Evolutionary conservation across 2,797 vertebrate species (phyloP).

Genomic region (Trichosurus vulpecula): DNA sequence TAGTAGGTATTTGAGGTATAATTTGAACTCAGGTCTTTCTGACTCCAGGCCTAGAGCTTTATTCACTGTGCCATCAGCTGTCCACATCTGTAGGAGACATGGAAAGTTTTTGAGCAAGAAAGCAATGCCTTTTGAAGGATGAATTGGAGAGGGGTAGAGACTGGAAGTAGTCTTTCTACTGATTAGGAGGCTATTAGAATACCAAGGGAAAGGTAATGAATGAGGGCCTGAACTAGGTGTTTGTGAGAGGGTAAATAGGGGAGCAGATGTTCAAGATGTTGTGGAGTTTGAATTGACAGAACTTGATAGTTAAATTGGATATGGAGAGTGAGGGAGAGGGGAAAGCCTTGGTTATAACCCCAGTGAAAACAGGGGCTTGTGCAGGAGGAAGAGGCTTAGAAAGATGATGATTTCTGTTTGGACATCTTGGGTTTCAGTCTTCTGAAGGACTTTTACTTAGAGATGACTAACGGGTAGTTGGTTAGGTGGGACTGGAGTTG

Average conservation of each 20-base stretch:
- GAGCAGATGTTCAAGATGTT: not conserved
- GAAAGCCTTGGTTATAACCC: not conserved
- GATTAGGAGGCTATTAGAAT: not conserved
- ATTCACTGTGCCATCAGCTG: no score
- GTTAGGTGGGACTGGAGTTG: no score
- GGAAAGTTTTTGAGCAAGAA: not conserved
- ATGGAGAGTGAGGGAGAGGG: not conserved
- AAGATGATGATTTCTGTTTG: not conserved
- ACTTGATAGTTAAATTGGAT: not conserved
- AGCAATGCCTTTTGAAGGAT: not conserved
- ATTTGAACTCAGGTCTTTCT: no score
- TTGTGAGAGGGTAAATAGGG: not conserved
- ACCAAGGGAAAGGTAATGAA: not conserved
- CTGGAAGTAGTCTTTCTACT: not conserved
- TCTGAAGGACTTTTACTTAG: not conserved
- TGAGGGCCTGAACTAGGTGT: not conserved
- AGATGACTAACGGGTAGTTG: not conserved
- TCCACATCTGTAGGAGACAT: not conserved
- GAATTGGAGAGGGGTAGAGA: not conserved
- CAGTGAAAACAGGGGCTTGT: not conserved
- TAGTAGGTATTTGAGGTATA: not conserved
- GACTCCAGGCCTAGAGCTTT: no score
- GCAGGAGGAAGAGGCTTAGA: not conserved
- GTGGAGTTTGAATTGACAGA: not conserved
- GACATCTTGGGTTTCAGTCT: not conserved